phyloP scores from a whole-genome alignment of 2,113 vertebrate genomes.

The Myotis davidii region DNA sequence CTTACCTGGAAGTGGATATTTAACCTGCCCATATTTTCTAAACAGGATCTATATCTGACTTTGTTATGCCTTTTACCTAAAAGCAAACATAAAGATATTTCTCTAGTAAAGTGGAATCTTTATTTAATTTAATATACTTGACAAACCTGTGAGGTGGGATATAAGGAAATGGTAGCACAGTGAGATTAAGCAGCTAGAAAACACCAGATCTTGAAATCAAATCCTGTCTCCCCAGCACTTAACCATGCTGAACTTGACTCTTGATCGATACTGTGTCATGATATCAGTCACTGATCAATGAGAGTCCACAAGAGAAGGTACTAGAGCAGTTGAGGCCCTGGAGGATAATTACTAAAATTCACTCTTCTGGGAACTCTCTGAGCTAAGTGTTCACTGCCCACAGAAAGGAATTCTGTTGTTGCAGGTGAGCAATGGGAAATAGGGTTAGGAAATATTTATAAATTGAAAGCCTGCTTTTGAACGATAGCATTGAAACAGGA shows the following conservation, averaged over 20 bases:
- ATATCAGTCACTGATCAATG: background rate
- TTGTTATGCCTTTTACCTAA: background rate
- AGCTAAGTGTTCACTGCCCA: background rate
- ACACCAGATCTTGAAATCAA: background rate
- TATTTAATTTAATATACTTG: background rate
- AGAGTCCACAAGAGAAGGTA: background rate
- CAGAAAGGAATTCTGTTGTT: background rate
- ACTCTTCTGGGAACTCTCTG: rapidly evolving
- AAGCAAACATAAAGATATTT: background rate
- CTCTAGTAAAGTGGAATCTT: background rate
- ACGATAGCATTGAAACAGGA: background rate
- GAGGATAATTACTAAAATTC: background rate
- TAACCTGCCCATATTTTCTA: background rate
- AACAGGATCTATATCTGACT: background rate
- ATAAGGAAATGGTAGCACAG: background rate
- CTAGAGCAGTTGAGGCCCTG: background rate
- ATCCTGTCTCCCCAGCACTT: background rate
- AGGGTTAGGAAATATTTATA: background rate
- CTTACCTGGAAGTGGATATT: background rate
- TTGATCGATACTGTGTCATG: background rate
- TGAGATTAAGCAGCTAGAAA: background rate
- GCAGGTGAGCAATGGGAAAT: rapidly evolving
- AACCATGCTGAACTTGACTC: background rate
- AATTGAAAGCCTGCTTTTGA: background rate
- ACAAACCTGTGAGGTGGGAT: background rate